These are phyloP conservation scores for Drosophila bocki DNA, from an alignment of 1,140 invertebrate species.

Conservation along the genomic window DNA sequence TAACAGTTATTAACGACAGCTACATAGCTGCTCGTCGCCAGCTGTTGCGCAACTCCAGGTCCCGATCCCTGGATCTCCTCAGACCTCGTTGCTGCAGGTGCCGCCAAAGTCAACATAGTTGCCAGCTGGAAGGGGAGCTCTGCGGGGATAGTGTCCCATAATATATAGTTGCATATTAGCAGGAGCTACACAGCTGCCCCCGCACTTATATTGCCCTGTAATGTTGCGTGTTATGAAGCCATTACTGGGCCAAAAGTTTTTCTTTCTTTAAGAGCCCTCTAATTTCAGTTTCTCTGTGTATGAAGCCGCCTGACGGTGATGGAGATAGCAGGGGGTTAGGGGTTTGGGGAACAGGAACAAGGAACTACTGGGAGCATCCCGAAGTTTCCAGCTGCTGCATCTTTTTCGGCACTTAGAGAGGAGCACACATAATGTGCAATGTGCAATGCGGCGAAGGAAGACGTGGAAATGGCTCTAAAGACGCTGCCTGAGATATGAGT, in stretches of 20 bases:
- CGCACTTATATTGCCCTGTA: conserved; percentile 67
- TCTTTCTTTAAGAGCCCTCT: conserved; percentile 75
- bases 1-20: conserved; percentile 81
- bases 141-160: conserved; percentile 53
- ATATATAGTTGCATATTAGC: conserved; percentile 82
- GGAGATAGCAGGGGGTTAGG: conserved; percentile 7
- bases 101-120: conserved; percentile 62
- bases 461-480: conserved; percentile 39
- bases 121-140: conserved; percentile 1
- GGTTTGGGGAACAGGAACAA: neutral
- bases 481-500: conserved; percentile 44
- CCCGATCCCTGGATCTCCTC: conserved; percentile 16
- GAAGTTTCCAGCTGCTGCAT: conserved; percentile 46
- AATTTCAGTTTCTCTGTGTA: conserved; percentile 53
- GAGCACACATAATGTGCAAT: conserved; percentile 42
- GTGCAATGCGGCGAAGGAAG: conserved; percentile 25
- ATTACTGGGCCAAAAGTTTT: conserved; percentile 75
- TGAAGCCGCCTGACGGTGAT: conserved; percentile 43
- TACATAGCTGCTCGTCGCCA: conserved; percentile 36
- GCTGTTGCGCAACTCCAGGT: conserved; percentile 51
- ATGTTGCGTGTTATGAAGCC: conserved; percentile 83
- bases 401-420: conserved; percentile 54
- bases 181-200: conserved; percentile 53
- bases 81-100: conserved; percentile 56
- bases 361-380: conserved; percentile 1